These are phyloP conservation scores for Pediacus dermestoides DNA, from an alignment of 2,888 invertebrate genomes.

Conservation along the genomic window DNA sequence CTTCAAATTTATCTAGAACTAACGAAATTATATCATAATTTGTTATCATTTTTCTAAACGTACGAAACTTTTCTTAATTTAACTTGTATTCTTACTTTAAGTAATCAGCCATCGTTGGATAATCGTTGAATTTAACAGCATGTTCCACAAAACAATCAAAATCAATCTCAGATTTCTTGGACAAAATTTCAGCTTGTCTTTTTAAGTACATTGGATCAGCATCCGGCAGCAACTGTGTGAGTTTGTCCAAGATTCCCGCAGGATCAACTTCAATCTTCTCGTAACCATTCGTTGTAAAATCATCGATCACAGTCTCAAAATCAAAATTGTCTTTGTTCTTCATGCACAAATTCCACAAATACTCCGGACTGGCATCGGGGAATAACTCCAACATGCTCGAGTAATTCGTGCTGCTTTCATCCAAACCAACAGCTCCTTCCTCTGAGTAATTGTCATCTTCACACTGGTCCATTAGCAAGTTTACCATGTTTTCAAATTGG, in stretches of 20 bases:
- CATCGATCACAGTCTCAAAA: conserved; percentile 19
- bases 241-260: conserved; percentile 27
- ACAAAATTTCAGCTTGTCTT: conserved; percentile 36
- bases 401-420: conserved; percentile 20
- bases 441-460: conserved; percentile 7
- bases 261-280: conserved; percentile 22
- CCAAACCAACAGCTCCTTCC: conserved; percentile 13
- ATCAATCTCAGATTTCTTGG: conserved; percentile 24
- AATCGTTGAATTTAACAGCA: conserved; percentile 39
- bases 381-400: conserved; percentile 20
- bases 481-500: conserved; percentile 32
- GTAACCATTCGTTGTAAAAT: conserved; percentile 19
- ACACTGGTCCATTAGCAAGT: conserved; percentile 25
- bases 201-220: conserved; percentile 43
- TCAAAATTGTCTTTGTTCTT: conserved; percentile 13
- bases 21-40: too few relatives aligned
- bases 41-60: background rate
- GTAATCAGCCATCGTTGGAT: conserved; percentile 45
- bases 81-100: conserved; percentile 38
- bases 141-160: conserved; percentile 37
- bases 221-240: conserved; percentile 41
- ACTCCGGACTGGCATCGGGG: conserved; percentile 30
- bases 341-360: conserved; percentile 27
- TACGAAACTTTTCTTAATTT: too few relatives aligned
- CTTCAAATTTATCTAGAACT: too few relatives aligned